Evolutionary conservation across 2,113 vertebrate species (phyloP), one percentile per base, ranked within the genome.

Genomic region (Anolis sagrei): DNA sequence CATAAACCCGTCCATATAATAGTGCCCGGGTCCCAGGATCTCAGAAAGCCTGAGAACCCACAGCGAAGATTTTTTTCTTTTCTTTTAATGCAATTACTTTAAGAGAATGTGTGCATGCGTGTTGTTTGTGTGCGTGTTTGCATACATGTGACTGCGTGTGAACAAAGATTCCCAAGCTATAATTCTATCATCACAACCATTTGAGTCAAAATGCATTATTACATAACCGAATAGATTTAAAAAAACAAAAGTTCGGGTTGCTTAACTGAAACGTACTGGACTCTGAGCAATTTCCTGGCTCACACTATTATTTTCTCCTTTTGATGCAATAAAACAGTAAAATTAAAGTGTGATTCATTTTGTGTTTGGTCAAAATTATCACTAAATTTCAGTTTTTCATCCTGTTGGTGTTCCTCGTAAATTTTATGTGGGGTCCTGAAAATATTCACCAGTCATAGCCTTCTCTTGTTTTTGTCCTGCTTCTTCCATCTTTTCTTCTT

Each of bases 1-100:
- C 91, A 92, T 93, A 94, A 95, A 93, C 92, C 88, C 90, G 90
- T 81, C 90, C 90, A 62, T 79, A 89, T 90, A 92, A 89, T 85
- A 89, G 82, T 85, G 86, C 87, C 92, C 73, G n/a, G 36, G 84
- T 95, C 91, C 89, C 87, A 89, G 89, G 89, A 93, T 92, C 85
- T 87, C 90, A 86, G 85, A 88, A 90, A 94, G 91, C 90, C 74
- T 91, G 89, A 84, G 82, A 82, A 49, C 48, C 74, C 49, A 62
- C 19, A 44, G 9, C 19, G 2, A 44, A 79, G 23, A 27, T 29
- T 0, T 44, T 86, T 85, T 90, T 90, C 82, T 51, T 39, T 73
- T 79, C 85, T 86, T 84, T 36, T 27, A 76, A 73, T 72, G 66
- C 23, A 79, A 18, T 79, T 25, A 68, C 85, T 36, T 82, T 19